phyloP scores from a whole-genome alignment of 2,113 vertebrate genomes.

The Diphyllodes magnificus region DNA sequence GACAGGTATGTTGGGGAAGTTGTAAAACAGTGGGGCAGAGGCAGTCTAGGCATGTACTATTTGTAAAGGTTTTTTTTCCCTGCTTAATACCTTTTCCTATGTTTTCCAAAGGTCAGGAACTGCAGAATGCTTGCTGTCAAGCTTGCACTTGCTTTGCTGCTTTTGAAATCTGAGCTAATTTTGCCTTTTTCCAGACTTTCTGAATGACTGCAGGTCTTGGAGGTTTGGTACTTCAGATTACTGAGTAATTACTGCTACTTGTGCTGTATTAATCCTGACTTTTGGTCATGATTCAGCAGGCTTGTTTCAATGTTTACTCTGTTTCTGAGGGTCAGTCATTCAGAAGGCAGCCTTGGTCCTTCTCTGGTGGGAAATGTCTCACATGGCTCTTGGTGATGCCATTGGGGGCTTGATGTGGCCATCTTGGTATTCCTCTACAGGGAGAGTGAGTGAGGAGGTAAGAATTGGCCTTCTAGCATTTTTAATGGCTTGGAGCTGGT shows the following conservation, averaged over 20 bases:
- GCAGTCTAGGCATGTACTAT: background rate
- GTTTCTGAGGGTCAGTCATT: background rate
- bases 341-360: background rate
- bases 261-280: background rate
- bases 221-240: background rate
- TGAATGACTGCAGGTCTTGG: background rate
- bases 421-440: background rate
- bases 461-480: background rate
- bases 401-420: background rate
- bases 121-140: background rate
- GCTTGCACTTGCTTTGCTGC: slow-evolving; percentile 18
- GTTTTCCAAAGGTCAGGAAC: background rate
- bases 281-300: background rate
- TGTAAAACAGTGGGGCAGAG: background rate
- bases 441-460: background rate
- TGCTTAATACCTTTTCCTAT: background rate
- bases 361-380: background rate
- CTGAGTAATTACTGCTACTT: background rate
- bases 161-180: slow-evolving; percentile 30
- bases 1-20: background rate
- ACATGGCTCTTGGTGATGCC: background rate
- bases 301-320: background rate
- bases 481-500: background rate
- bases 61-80: accelerated
- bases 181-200: background rate